These are phyloP conservation scores for Mythimna lalbum DNA, from an alignment of 2,888 invertebrate species.

Conservation along the genomic window DNA sequence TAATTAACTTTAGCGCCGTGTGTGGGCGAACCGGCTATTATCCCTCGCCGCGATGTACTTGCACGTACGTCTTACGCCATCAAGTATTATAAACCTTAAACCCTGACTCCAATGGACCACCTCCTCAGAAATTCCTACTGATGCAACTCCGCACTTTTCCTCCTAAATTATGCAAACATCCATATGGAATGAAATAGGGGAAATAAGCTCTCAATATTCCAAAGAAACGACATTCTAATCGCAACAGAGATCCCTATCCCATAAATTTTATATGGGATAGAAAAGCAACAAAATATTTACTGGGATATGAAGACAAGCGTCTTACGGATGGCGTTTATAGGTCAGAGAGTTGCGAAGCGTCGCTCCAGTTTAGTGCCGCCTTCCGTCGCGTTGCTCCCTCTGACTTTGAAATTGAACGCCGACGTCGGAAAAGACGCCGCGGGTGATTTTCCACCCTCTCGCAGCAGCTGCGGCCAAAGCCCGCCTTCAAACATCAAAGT, in stretches of 20 bases:
- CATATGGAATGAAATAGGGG: slow-evolving; percentile 77
- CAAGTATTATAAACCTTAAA: slow-evolving; percentile 42
- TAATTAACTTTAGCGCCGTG: slow-evolving; percentile 75
- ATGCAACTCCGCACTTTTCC: slow-evolving; percentile 66
- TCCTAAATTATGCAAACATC: slow-evolving; percentile 82
- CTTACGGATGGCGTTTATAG: slow-evolving; percentile 77
- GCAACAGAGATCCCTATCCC: slow-evolving; percentile 76
- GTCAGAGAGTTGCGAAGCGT: slow-evolving; percentile 79
- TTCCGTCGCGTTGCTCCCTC: slow-evolving; percentile 74
- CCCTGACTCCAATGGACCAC: slow-evolving; percentile 63
- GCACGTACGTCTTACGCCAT: slow-evolving; percentile 47
- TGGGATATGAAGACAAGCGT: slow-evolving; percentile 69
- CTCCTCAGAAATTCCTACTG: slow-evolving; percentile 73
- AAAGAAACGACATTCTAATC: slow-evolving; percentile 87
- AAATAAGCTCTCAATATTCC: slow-evolving; percentile 77
- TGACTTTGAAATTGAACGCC: slow-evolving; percentile 73
- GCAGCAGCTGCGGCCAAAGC: slow-evolving; percentile 59
- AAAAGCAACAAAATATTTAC: slow-evolving; percentile 80
- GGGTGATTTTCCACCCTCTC: slow-evolving; percentile 82
- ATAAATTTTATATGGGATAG: slow-evolving; percentile 86
- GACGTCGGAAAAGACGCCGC: slow-evolving; percentile 75
- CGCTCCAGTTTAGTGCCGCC: slow-evolving; percentile 78
- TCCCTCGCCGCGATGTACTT: slow-evolving; percentile 52
- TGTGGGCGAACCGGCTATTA: slow-evolving; percentile 72
- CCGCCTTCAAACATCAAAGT: slow-evolving; percentile 83